Conservation (phyloP, 2,888 invertebrate genomes). For the Aporophyla lueneburgensis region DNA sequence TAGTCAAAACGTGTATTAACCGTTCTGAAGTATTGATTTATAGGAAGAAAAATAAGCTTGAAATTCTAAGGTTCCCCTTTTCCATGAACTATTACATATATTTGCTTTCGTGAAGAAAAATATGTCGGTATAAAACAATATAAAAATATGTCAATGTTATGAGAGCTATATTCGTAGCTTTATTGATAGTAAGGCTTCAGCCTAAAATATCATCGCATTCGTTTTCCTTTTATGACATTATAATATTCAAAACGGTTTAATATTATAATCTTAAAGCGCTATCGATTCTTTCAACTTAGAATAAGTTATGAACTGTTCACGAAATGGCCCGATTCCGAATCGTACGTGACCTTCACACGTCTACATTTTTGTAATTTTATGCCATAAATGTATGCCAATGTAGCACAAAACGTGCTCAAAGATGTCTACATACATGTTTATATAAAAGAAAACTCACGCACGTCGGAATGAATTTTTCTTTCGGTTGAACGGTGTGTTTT, state of each 20-base stretch:
- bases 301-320: conserved; percentile 31
- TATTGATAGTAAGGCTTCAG: background rate
- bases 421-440: conserved; percentile 31
- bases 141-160: conserved; percentile 21
- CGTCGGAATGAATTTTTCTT: conserved; percentile 30
- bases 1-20: background rate
- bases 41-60: background rate
- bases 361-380: conserved; percentile 24
- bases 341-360: conserved; percentile 30
- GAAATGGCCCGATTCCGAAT: conserved; percentile 14
- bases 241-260: conserved; percentile 5
- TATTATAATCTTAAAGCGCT: background rate
- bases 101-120: conserved; percentile 18
- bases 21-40: background rate
- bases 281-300: conserved; percentile 19
- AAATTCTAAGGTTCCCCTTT: background rate
- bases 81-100: background rate
- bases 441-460: conserved; percentile 27
- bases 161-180: background rate
- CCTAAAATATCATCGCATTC: background rate
- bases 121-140: conserved; percentile 12
- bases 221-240: background rate
- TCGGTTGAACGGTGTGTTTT: conserved; percentile 4
- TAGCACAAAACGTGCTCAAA: conserved; percentile 28
- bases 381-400: conserved; percentile 31